Conservation (phyloP, 2,888 invertebrate genomes). For the Drosophila ustulata region DNA sequence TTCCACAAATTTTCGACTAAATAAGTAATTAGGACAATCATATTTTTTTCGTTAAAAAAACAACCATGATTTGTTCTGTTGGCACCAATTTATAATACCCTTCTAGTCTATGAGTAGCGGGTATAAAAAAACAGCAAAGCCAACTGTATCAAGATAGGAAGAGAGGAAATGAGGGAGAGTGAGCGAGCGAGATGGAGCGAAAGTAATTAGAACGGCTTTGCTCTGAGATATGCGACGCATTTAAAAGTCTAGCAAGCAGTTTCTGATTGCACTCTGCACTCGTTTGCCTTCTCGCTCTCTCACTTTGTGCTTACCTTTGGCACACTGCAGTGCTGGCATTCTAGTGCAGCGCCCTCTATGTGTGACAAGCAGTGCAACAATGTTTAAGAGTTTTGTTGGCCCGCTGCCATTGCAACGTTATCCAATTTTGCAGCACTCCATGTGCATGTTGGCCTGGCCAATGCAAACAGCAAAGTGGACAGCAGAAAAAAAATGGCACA, state of each 20-base stretch:
- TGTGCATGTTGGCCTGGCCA: conserved; percentile 42
- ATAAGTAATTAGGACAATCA: no score
- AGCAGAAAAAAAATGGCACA: conserved; percentile 33
- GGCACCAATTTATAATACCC: no score
- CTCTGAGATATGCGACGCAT: background rate
- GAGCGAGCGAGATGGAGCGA: background rate
- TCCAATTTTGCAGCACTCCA: conserved; percentile 41
- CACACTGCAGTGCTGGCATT: conserved; percentile 14
- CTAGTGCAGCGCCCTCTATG: conserved; percentile 14
- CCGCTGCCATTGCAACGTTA: conserved; percentile 46
- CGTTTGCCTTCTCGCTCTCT: background rate
- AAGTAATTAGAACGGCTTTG: background rate
- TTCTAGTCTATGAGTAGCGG: no score
- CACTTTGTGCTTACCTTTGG: conserved; percentile 4
- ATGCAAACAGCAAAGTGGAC: conserved; percentile 39
- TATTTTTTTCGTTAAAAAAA: no score
- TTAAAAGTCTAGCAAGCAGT: background rate
- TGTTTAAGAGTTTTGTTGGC: conserved; percentile 42
- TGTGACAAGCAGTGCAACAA: conserved; percentile 49
- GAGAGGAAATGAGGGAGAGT: background rate
- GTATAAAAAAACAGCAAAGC: background rate
- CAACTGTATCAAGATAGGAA: background rate
- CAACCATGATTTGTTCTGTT: no score
- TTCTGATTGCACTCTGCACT: conserved; percentile 1
- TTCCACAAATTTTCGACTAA: no score